Evolutionary conservation across 2,888 invertebrate genomes (phyloP).

Genomic region (Himalopsyche japonica): DNA sequence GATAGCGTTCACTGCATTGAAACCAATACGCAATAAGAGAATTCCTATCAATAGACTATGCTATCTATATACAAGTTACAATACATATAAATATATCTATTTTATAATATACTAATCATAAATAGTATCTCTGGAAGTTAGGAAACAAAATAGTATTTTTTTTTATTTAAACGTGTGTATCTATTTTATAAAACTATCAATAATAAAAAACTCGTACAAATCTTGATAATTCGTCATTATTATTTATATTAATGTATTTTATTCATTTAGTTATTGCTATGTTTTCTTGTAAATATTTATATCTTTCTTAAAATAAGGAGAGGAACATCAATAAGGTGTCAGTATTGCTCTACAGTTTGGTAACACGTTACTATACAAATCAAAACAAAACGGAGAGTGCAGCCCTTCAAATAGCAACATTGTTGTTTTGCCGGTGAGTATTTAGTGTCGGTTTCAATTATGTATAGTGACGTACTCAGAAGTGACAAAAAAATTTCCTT

Average conservation of each 20-base stretch:
- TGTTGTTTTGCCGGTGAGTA: constrained; percentile 28
- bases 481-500: neutral
- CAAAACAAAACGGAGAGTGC: constrained; percentile 54
- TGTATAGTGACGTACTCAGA: neutral
- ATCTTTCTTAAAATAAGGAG: constrained; percentile 63
- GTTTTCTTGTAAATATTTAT: constrained; percentile 60
- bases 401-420: constrained; percentile 62
- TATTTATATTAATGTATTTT: constrained; percentile 45
- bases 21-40: constrained; percentile 44
- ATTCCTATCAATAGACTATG: constrained; percentile 52
- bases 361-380: constrained; percentile 52
- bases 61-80: constrained; percentile 56
- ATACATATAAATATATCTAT: constrained; percentile 67
- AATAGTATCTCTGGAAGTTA: constrained; percentile 66
- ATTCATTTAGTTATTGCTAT: constrained; percentile 60
- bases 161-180: constrained; percentile 50
- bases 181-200: constrained; percentile 59
- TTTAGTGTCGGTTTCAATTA: constrained; percentile 3
- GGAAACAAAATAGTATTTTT: constrained; percentile 58
- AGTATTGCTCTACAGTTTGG: constrained; percentile 59
- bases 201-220: constrained; percentile 60
- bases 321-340: constrained; percentile 62
- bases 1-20: constrained; percentile 48
- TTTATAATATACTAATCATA: constrained; percentile 62
- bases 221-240: constrained; percentile 53